Conservation (phyloP, 2,888 invertebrate species). For the Tenthredo livida region DNA sequence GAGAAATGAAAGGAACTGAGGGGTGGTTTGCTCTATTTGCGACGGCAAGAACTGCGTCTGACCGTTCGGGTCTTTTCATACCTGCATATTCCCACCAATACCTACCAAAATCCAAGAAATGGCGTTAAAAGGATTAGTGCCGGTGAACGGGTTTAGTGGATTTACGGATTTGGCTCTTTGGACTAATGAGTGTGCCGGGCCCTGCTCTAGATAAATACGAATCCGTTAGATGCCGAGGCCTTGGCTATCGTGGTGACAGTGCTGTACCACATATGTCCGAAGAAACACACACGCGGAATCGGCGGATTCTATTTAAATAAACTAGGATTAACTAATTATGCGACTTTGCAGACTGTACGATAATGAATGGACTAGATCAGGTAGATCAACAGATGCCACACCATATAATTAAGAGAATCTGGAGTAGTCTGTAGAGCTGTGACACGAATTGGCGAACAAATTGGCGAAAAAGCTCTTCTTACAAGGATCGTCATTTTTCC, state of each 20-base stretch:
- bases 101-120: no score
- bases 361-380: not conserved
- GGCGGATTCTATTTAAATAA: not conserved
- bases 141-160: no score
- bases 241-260: not conserved
- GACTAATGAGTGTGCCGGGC: no score
- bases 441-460: not conserved
- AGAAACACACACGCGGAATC: not conserved
- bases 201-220: constrained; percentile 38
- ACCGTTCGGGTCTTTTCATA: no score
- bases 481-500: not conserved
- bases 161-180: no score
- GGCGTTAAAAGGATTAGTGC: no score
- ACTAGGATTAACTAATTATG: not conserved
- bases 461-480: not conserved
- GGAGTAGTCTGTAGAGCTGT: not conserved
- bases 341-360: not conserved
- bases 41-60: no score
- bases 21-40: no score
- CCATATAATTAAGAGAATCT: not conserved
- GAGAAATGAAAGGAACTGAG: no score
- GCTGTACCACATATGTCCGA: not conserved
- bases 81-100: no score
- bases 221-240: constrained; percentile 14
- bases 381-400: not conserved